These are phyloP conservation scores for Galbula dea DNA, from an alignment of 2,113 vertebrate species.

Conservation along the genomic window DNA sequence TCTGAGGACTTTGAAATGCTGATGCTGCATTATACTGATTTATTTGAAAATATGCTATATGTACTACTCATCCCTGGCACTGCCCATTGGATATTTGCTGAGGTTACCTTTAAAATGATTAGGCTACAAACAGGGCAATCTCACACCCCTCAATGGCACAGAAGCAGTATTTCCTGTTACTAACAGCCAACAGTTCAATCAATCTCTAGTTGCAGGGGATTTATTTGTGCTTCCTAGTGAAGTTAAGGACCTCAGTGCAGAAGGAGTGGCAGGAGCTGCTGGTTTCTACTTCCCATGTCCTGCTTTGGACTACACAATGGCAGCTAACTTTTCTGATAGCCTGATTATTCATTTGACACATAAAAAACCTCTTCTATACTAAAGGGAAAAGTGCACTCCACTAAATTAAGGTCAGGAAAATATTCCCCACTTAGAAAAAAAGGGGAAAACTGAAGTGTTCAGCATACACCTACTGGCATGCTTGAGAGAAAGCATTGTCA, in stretches of 20 bases:
- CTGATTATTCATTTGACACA: neutral
- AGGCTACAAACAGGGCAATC: neutral
- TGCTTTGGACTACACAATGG: neutral
- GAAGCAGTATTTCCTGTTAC: neutral
- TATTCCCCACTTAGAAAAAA: neutral
- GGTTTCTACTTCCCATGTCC: rapidly evolving
- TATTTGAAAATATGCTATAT: neutral
- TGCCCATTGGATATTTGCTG: neutral
- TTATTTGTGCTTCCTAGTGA: neutral
- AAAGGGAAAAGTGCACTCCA: neutral
- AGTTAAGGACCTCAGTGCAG: neutral
- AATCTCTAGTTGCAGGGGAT: neutral
- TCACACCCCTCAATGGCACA: neutral
- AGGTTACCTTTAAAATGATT: neutral
- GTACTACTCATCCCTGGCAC: neutral
- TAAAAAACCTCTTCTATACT: rapidly evolving
- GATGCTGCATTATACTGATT: neutral
- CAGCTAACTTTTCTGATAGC: neutral
- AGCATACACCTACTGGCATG: neutral
- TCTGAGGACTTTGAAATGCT: neutral
- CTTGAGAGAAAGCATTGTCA: neutral
- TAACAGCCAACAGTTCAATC: too few species aligned
- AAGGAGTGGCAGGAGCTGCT: neutral
- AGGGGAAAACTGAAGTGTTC: neutral
- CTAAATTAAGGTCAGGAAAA: neutral